Conservation (phyloP, 2,113 vertebrate genomes). For the Gasterosteus aculeatus region DNA sequence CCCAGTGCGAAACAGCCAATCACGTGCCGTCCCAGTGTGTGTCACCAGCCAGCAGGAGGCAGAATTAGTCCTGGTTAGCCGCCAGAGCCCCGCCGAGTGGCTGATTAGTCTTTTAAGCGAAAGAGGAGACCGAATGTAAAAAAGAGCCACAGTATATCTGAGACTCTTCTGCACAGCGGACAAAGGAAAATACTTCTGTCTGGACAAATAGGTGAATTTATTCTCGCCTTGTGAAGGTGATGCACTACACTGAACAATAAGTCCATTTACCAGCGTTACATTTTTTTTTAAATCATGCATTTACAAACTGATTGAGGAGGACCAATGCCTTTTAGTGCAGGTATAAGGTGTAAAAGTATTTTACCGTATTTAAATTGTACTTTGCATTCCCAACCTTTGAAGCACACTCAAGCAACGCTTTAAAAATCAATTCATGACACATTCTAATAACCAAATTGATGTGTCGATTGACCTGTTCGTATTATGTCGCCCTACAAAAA, state of each 20-base stretch:
- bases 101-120: constrained; percentile 79
- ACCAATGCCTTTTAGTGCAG: neutral
- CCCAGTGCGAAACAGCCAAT: constrained; percentile 79
- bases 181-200: constrained; percentile 57
- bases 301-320: neutral
- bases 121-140: constrained; percentile 74
- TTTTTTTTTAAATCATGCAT: neutral
- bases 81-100: constrained; percentile 75
- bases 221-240: constrained; percentile 25
- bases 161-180: constrained; percentile 56
- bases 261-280: neutral
- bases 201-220: constrained; percentile 28
- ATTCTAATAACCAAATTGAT: neutral
- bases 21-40: constrained; percentile 77
- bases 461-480: neutral
- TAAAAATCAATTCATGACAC: neutral
- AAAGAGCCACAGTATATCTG: constrained; percentile 64
- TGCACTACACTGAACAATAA: constrained; percentile 26
- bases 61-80: constrained; percentile 80
- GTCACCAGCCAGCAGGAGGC: constrained; percentile 78
- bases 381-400: neutral
- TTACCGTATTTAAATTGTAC: neutral
- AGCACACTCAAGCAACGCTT: neutral
- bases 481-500: neutral
- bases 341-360: neutral